Base-by-base conservation (phyloP, 2,888 invertebrate species). In the Lasius fuliginosus region DNA sequence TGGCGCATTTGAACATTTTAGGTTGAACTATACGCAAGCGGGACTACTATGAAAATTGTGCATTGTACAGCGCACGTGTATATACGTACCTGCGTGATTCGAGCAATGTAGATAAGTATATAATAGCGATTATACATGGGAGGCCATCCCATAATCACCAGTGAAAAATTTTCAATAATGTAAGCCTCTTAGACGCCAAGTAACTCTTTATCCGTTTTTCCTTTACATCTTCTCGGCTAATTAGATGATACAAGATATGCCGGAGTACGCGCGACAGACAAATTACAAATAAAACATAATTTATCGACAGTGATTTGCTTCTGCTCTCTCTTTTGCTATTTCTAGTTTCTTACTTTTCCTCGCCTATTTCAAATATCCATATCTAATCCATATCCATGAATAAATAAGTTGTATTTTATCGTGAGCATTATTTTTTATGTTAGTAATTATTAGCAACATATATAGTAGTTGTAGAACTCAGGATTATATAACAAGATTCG, bases 21-120 rank as follows among this genome's bases (percentile, higher is more conserved):
- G 88, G 64, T 82, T 82, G 77, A 9, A 42, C n/a, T 71, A 49
- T 23, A 40, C n/a, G 46, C 65, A 73, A 83, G 85, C 83, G 83
- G 46, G 82, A 84, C 64, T 58, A 53, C 18, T 69, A 42, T 65
- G 42, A 71, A 71, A 68, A 85, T 84, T 71, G 79, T 85, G 85
- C 79, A 85, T 86, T 46, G 87, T 87, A 84, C 87, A 86, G 84
- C 84, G 87, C 85, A 86, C 85, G 83, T 91, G 85, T 90, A 85
- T 86, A 87, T 73, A 85, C 81, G 86, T 91, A 88, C 86, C 79
- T 87, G 87, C 87, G 87, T 87, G 89, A 86, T 69, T 87, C 85
- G 86, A 91, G 87, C 84, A 87, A 89, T 90, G 90, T 90, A 90
- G 90, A 90, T 90, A 90, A 90, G 76, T 86, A 91, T 89, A 76